Evolutionary conservation across 1,140 invertebrate genomes (phyloP).

Genomic region (Microplitis mediator): DNA sequence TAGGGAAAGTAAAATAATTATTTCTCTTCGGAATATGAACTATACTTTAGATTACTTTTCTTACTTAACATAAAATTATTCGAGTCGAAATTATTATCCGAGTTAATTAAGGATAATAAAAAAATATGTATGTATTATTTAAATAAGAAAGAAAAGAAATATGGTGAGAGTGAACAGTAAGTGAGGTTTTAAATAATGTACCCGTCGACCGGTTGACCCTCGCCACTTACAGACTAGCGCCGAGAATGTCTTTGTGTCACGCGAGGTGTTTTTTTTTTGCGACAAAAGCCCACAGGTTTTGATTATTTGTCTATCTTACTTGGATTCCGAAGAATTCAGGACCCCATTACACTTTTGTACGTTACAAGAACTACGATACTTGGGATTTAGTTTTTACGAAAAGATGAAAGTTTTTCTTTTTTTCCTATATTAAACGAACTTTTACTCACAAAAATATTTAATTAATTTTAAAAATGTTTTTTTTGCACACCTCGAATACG

Average conservation of each 20-base stretch:
- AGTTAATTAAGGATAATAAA: too few species aligned
- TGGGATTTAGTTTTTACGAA: too few species aligned
- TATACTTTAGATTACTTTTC: background rate
- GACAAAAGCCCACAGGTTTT: conserved; percentile 6
- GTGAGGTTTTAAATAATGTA: conserved; percentile 11
- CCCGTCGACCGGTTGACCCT: background rate
- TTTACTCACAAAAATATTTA: too few species aligned
- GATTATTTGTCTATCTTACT: background rate
- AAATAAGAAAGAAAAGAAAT: background rate
- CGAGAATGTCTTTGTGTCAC: conserved; percentile 33
- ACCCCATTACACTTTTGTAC: too few species aligned
- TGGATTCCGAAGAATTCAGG: background rate
- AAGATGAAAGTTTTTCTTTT: too few species aligned
- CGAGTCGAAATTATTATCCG: too few species aligned
- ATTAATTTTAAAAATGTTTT: too few species aligned
- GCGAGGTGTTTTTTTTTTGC: conserved; percentile 27
- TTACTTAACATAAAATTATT: too few species aligned
- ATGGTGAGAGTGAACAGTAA: background rate
- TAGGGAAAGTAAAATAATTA: background rate
- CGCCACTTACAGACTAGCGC: background rate
- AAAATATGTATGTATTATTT: too few species aligned
- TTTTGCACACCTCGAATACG: too few species aligned
- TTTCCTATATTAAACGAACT: too few species aligned
- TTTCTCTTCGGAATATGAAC: background rate
- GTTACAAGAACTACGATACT: too few species aligned